Conservation (phyloP, 2,888 invertebrate species). For the Epistrophella euchroma region DNA sequence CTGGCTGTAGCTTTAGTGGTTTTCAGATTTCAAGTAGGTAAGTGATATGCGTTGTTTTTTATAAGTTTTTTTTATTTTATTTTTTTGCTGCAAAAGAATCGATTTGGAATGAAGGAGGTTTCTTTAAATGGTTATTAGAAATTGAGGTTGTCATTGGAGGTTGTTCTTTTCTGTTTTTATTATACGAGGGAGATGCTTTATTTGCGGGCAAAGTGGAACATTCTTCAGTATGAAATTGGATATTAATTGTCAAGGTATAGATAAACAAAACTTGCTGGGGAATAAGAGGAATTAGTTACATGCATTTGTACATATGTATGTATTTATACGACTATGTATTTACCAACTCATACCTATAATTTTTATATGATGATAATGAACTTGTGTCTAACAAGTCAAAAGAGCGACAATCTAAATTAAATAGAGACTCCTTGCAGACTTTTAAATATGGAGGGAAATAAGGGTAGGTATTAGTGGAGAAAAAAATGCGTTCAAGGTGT, state of each 20-base stretch:
- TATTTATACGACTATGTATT: too few relatives aligned
- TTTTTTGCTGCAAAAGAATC: conserved; percentile 34
- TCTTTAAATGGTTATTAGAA: conserved; percentile 67
- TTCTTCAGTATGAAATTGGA: conserved; percentile 14
- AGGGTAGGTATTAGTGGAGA: too few relatives aligned
- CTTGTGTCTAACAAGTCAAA: too few relatives aligned
- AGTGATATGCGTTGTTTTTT: conserved; percentile 49
- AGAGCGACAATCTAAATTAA: too few relatives aligned
- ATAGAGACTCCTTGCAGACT: too few relatives aligned
- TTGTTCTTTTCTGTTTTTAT: neutral
- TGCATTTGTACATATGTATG: too few relatives aligned
- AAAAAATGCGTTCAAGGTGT: too few relatives aligned
- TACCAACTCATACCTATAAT: too few relatives aligned
- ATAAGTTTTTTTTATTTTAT: neutral
- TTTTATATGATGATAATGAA: too few relatives aligned
- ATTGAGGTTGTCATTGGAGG: conserved; percentile 48
- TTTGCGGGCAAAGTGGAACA: conserved; percentile 8
- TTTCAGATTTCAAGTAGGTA: conserved; percentile 54
- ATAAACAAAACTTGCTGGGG: too few relatives aligned
- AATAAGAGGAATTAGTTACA: too few relatives aligned
- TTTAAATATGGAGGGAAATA: too few relatives aligned
- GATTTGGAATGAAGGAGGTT: conserved; percentile 43
- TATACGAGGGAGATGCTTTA: conserved; percentile 8
- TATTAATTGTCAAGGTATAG: neutral
- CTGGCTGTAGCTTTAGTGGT: conserved; percentile 7